Evolutionary conservation across 1,140 invertebrate species (phyloP), one percentile per base, ranked within the genome.

Genomic region (Paracyclopina nana): DNA sequence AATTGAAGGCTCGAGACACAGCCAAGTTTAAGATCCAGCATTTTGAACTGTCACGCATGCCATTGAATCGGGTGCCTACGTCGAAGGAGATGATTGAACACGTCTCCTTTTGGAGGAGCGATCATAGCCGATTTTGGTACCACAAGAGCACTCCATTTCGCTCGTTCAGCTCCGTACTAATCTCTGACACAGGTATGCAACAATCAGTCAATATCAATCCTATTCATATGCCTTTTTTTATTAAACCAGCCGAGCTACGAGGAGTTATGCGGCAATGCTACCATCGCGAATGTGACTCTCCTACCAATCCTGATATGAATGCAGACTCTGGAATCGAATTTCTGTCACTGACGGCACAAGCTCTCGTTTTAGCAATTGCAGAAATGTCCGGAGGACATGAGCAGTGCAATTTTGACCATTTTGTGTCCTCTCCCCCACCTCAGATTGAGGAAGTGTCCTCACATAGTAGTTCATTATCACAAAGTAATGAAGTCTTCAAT

Each of bases 191-290:
- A 31, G 65, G 63, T 63, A 30, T 56, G 54, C 38, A 12, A 24
- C 29, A 50, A 24, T 34, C 16, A 29, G n/a, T n/a, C n/a, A n/a
- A n/a, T n/a, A n/a, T n/a, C n/a, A n/a, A 12, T 34, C 24, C 25
- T 49, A 26, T 49, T 14, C 1, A 49, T n/a, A 55, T 40, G 18
- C n/a, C 14, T 40, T 16, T 12, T 14, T 9, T 31, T 31, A 9
- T 9, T 31, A 9, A 31, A 31, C 9, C 9, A 31, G 29, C 29
- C 29, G 29, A 31, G 29, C 9, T 14, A 42, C 54, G 66, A 44
- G 66, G 66, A 1, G 52, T 57, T 24, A 65, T 66, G 63, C 56
- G 58, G 40, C 42, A 61, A 38, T 68, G 66, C 49, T 68, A 68
- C 53, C 66, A 68, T 51, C 55, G 57, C 9, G 51, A 55, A 11